These are phyloP conservation scores for Bambusicola thoracicus DNA, from an alignment of 2,113 vertebrate species.

Conservation along the genomic window DNA sequence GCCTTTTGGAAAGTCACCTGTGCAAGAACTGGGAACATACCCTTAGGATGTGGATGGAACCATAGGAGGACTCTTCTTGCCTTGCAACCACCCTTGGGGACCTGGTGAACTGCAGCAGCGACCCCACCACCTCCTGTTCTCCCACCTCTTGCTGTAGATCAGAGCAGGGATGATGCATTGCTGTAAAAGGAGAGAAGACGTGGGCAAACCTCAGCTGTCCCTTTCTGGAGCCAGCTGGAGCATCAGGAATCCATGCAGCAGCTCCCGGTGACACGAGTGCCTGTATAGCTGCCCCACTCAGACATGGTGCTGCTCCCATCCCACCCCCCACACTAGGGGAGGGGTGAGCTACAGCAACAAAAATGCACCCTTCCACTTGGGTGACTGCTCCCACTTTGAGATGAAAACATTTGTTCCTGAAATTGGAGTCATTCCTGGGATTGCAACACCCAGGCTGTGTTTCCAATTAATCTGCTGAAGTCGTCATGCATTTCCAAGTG, in stretches of 20 bases:
- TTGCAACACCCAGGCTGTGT: conserved; percentile 74
- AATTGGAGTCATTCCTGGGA: conserved; percentile 62
- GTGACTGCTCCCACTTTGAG: conserved; percentile 43
- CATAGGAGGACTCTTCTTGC: rapidly evolving
- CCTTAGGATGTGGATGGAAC: rapidly evolving
- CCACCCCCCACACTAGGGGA: not conserved
- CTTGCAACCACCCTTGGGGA: not conserved
- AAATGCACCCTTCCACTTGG: conserved; percentile 56
- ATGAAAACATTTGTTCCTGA: conserved; percentile 73
- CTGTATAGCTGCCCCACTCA: not conserved
- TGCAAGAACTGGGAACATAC: not conserved
- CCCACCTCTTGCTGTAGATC: not conserved
- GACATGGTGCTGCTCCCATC: not conserved
- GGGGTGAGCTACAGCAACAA: conserved; percentile 51
- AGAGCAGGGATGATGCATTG: rapidly evolving
- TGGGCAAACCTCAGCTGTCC: not conserved
- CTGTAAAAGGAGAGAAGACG: rapidly evolving
- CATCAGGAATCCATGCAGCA: not conserved
- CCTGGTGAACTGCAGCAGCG: not conserved
- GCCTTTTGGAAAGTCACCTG: not conserved
- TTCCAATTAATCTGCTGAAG: conserved; percentile 71
- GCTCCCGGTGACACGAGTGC: not conserved
- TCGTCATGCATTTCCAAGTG: conserved; percentile 43
- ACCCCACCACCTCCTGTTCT: not conserved
- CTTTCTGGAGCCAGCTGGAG: not conserved